A percentile compares a stretch with the other conserved stretches of the same genome.
Conservation (phyloP, 2,888 invertebrate species). For the Acrobasis suavella region DNA sequence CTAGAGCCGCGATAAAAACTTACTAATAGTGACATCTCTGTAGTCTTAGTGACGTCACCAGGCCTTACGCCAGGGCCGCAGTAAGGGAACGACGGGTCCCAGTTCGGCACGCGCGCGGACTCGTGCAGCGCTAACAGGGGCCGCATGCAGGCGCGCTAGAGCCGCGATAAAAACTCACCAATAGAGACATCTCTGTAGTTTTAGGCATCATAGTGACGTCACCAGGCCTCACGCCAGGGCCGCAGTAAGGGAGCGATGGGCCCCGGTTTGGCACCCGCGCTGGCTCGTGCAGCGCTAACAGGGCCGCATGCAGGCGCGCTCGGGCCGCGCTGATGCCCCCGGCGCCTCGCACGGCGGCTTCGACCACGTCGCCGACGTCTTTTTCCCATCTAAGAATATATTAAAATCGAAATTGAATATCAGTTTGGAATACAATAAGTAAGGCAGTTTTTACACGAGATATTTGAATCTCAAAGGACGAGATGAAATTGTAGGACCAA, state of each 20-base stretch:
- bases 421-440: too few relatives aligned
- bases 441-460: too few relatives aligned
- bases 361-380: conserved; percentile 82
- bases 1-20: conserved; percentile 41
- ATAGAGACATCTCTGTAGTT: conserved; percentile 74
- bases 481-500: too few relatives aligned
- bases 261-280: conserved; percentile 66
- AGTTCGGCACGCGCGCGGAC: conserved; percentile 57
- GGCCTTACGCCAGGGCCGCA: conserved; percentile 81
- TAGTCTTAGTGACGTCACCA: conserved; percentile 75
- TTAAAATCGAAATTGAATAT: background rate
- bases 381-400: conserved; percentile 66
- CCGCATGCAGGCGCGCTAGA: conserved; percentile 66
- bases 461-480: too few relatives aligned
- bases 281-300: conserved; percentile 65
- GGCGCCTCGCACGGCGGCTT: conserved; percentile 79
- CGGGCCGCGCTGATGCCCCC: conserved; percentile 69
- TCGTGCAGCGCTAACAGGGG: conserved; percentile 66
- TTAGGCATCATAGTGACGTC: conserved; percentile 80
- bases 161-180: conserved; percentile 53
- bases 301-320: conserved; percentile 69
- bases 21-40: conserved; percentile 77
- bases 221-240: conserved; percentile 77
- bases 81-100: conserved; percentile 82
- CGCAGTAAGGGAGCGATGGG: conserved; percentile 83